phyloP scores from a whole-genome alignment of 2,797 vertebrate genomes.

The Helostoma temminkii region DNA sequence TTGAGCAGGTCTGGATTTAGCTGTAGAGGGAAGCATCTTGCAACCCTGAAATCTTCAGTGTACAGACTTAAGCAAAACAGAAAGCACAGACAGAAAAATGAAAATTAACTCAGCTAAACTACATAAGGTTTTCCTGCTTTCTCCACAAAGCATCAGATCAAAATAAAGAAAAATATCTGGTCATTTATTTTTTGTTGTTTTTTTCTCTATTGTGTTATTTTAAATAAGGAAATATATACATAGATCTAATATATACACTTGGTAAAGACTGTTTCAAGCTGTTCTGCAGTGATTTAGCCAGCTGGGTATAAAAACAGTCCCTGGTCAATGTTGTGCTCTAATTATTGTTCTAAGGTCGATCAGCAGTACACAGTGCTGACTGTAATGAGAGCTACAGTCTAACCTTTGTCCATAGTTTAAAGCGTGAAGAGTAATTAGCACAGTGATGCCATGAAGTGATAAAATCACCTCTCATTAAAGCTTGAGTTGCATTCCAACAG shows the following conservation, averaged over 20 bases:
- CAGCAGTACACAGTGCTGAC: constrained; percentile 60
- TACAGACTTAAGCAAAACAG: constrained; percentile 70
- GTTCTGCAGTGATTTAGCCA: constrained; percentile 69
- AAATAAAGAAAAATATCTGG: constrained; percentile 40
- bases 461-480: constrained; percentile 20
- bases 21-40: constrained; percentile 17
- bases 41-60: constrained; percentile 76
- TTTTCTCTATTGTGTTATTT: constrained; percentile 68
- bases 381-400: constrained; percentile 10
- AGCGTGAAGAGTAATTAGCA: not conserved
- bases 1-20: constrained; percentile 46
- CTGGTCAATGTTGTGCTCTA: constrained; percentile 63
- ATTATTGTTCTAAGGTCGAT: constrained; percentile 45
- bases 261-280: constrained; percentile 61
- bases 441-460: constrained; percentile 35
- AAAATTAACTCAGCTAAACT: constrained; percentile 18
- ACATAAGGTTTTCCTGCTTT: constrained; percentile 22
- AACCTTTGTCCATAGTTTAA: constrained; percentile 32
- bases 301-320: constrained; percentile 60
- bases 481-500: constrained; percentile 19
- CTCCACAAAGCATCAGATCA: constrained; percentile 39
- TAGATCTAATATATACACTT: constrained; percentile 83
- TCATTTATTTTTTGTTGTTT: constrained; percentile 49
- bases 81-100: constrained; percentile 31
- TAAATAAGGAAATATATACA: constrained; percentile 88